A percentile compares a stretch with the other conserved stretches of the same genome.
phyloP scores from a whole-genome alignment of 2,113 vertebrate species.

The Piprites chloris region DNA sequence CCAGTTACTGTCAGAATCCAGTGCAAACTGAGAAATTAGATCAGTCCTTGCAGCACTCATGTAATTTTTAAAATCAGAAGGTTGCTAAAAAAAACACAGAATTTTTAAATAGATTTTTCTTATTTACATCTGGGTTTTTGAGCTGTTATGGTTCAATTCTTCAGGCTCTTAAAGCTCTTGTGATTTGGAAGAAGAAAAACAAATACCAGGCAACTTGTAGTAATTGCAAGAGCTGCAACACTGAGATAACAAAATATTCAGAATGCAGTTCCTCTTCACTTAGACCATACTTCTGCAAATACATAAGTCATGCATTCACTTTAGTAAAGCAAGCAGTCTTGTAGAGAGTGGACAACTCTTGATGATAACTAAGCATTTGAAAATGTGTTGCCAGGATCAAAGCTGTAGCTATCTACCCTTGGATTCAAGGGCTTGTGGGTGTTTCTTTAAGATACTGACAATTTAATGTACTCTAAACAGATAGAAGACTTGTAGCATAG shows the following conservation, averaged over 20 bases:
- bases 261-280: constrained; percentile 4
- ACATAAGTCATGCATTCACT: neutral
- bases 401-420: neutral
- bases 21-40: neutral
- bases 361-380: neutral
- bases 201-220: constrained; percentile 32
- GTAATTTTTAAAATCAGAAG: constrained; percentile 23
- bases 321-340: neutral
- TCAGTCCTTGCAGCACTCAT: neutral
- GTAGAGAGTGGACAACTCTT: neutral
- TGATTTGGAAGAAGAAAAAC: constrained; percentile 50
- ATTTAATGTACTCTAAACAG: neutral
- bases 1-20: neutral
- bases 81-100: neutral
- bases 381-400: neutral
- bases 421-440: neutral
- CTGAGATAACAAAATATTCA: constrained; percentile 42
- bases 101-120: constrained; percentile 7
- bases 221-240: constrained; percentile 57
- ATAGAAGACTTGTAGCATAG: neutral
- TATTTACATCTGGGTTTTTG: constrained; percentile 30
- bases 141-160: constrained; percentile 43
- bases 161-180: constrained; percentile 37
- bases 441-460: neutral
- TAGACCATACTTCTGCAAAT: neutral